These are phyloP conservation scores for Noctuana brunneofusca DNA, from an alignment of 2,888 invertebrate genomes.

Conservation along the genomic window DNA sequence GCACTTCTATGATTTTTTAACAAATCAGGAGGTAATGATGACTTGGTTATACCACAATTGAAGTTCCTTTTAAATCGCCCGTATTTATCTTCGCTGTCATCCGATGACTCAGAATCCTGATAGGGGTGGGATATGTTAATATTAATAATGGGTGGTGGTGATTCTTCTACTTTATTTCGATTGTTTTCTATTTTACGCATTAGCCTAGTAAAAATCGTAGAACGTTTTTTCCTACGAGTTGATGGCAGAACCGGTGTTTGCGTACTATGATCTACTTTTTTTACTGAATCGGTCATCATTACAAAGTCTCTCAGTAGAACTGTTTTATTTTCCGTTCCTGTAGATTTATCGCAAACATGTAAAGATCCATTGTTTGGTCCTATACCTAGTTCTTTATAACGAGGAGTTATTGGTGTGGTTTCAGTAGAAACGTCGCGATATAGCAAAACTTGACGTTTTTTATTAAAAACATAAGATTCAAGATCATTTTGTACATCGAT, in stretches of 20 bases:
- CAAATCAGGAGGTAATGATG: constrained; percentile 80
- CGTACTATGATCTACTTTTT: constrained; percentile 56
- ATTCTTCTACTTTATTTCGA: constrained; percentile 52
- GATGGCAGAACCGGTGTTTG: constrained; percentile 66
- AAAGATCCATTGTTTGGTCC: constrained; percentile 66
- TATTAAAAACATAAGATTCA: constrained; percentile 61
- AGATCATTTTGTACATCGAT: constrained; percentile 82
- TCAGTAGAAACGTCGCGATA: constrained; percentile 67
- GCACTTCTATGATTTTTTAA: constrained; percentile 82
- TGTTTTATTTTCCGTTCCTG: constrained; percentile 60
- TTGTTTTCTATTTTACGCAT: constrained; percentile 46
- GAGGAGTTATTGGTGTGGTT: constrained; percentile 71
- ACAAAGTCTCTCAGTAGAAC: constrained; percentile 60
- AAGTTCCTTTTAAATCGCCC: constrained; percentile 32
- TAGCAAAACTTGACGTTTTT: constrained; percentile 53
- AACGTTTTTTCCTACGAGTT: constrained; percentile 62
- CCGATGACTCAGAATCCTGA: constrained; percentile 74
- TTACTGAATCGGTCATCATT: constrained; percentile 64
- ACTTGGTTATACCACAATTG: constrained; percentile 38
- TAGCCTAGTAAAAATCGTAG: constrained; percentile 48
- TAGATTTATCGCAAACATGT: constrained; percentile 56
- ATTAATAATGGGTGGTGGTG: constrained; percentile 77
- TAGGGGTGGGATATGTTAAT: constrained; percentile 84
- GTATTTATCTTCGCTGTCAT: constrained; percentile 68
- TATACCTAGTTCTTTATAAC: constrained; percentile 73